Conservation (phyloP, 1,140 invertebrate species). For the Mamestra configurata region DNA sequence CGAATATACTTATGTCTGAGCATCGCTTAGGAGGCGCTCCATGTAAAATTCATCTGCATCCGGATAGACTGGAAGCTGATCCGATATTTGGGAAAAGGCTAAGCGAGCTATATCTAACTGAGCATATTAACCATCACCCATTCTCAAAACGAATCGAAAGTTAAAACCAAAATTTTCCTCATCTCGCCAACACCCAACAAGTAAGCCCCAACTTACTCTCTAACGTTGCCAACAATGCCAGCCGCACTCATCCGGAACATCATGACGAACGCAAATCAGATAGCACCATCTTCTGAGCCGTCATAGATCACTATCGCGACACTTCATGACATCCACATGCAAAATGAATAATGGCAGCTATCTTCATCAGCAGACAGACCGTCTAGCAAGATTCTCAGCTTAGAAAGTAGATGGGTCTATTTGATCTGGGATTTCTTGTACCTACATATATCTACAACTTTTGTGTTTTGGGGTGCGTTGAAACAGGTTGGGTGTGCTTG, state of each 20-base stretch:
- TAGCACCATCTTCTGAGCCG: conserved; percentile 38
- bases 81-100: too few species aligned
- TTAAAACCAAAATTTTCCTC: background rate
- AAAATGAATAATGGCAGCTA: conserved; percentile 49
- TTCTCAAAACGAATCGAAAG: background rate
- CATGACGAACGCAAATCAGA: conserved; percentile 38
- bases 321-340: conserved; percentile 40
- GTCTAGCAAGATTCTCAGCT: conserved; percentile 15
- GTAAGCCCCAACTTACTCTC: background rate
- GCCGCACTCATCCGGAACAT: background rate
- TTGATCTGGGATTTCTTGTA: conserved; percentile 32
- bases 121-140: too few species aligned
- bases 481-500: conserved; percentile 9
- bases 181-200: conserved; percentile 7
- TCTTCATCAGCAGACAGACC: conserved; percentile 28
- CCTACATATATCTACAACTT: background rate
- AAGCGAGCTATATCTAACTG: too few species aligned
- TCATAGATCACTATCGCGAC: conserved; percentile 45
- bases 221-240: background rate
- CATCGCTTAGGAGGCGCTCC: too few species aligned
- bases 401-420: conserved; percentile 47
- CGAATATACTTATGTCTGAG: too few species aligned
- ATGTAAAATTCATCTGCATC: too few species aligned
- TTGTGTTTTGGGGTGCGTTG: conserved; percentile 31
- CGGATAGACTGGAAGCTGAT: too few species aligned